Percentiles rank a stretch among this genome's conserved stretches.
Conservation (phyloP, 2,797 vertebrate genomes). For the Clarias platycephalus region DNA sequence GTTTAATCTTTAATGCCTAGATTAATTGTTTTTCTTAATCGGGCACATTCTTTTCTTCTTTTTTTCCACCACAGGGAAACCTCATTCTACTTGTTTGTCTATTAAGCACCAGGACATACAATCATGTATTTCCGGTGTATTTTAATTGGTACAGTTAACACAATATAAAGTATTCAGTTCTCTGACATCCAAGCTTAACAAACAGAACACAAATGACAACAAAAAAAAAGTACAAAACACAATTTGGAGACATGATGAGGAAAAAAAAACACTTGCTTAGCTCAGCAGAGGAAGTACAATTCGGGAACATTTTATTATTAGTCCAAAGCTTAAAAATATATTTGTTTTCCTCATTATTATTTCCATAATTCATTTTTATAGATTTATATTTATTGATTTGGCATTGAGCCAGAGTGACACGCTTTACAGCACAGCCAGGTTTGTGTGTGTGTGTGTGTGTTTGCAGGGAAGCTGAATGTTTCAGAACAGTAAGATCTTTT, state of each 20-base stretch:
- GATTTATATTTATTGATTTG: constrained; percentile 23
- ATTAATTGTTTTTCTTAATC: not conserved
- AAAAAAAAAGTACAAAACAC: constrained; percentile 80
- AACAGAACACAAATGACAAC: constrained; percentile 67
- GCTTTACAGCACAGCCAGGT: constrained; percentile 25
- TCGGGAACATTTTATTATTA: constrained; percentile 70
- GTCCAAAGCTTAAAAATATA: constrained; percentile 74
- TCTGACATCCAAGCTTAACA: constrained; percentile 77
- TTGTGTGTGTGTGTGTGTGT: constrained; percentile 13
- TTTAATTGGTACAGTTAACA: constrained; percentile 85
- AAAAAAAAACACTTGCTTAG: constrained; percentile 68
- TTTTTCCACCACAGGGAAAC: not conserved
- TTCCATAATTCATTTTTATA: constrained; percentile 49
- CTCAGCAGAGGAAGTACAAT: constrained; percentile 72
- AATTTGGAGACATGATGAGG: constrained; percentile 67
- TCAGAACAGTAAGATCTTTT: constrained; percentile 18
- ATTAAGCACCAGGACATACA: constrained; percentile 15
- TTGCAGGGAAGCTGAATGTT: not conserved
- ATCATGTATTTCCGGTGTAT: constrained; percentile 66
- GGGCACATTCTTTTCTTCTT: too few relatives aligned
- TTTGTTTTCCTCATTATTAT: constrained; percentile 55
- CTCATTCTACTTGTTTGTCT: not conserved
- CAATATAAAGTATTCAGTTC: constrained; percentile 82
- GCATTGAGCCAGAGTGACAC: not conserved
- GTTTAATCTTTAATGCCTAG: not conserved